phyloP scores from a whole-genome alignment of 2,797 vertebrate genomes.

The Micropoecilia bifurca region DNA sequence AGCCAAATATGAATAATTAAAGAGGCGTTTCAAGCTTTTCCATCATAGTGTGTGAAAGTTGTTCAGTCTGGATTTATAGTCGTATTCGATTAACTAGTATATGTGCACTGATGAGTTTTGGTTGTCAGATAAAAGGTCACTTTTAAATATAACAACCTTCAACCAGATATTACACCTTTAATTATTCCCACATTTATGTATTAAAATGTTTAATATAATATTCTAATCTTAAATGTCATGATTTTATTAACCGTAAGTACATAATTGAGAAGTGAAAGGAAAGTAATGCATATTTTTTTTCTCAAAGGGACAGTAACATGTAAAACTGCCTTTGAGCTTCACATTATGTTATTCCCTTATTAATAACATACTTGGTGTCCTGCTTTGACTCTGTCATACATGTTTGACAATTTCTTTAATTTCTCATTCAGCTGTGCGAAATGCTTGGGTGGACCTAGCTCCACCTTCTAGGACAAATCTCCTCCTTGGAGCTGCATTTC shows the following conservation, averaged over 20 bases:
- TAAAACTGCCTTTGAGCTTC: too few relatives aligned
- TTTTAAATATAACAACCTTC: background rate
- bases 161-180: background rate
- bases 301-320: too few relatives aligned
- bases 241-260: background rate
- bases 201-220: background rate
- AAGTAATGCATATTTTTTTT: background rate
- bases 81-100: background rate
- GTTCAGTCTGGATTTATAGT: background rate
- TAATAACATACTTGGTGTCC: too few relatives aligned
- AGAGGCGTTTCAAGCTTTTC: background rate
- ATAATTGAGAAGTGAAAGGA: background rate
- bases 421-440: too few relatives aligned
- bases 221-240: background rate
- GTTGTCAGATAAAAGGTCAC: background rate
- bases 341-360: too few relatives aligned
- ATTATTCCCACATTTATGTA: background rate
- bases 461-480: too few relatives aligned
- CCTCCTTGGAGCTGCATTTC: too few relatives aligned
- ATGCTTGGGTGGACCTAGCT: too few relatives aligned
- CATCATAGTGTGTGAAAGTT: background rate
- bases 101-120: background rate
- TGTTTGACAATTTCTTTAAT: too few relatives aligned
- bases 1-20: background rate
- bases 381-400: too few relatives aligned